These are phyloP conservation scores for Aleadryas rufinucha DNA, from an alignment of 2,113 vertebrate genomes.

Conservation along the genomic window DNA sequence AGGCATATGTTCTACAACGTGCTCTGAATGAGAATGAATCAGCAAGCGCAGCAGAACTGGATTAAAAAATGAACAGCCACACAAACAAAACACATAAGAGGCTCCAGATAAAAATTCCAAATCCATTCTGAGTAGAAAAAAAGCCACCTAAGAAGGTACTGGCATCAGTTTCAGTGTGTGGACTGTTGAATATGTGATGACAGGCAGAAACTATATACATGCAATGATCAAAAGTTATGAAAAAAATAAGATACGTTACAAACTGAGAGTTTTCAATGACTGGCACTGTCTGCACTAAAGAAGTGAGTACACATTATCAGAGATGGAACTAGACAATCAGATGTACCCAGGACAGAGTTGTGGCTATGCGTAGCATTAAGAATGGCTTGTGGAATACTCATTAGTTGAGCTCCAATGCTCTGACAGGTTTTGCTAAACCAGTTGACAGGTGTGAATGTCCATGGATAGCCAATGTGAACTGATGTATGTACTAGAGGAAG, in stretches of 20 bases:
- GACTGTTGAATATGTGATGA: background rate
- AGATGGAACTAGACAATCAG: background rate
- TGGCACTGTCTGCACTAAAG: accelerated
- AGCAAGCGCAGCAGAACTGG: background rate
- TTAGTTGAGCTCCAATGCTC: background rate
- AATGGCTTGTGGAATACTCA: background rate
- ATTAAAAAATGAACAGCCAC: background rate
- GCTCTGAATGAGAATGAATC: background rate
- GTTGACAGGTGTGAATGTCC: background rate
- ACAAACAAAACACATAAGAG: background rate
- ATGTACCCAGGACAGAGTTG: background rate
- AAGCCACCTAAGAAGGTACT: background rate
- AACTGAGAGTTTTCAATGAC: background rate
- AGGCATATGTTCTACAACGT: background rate
- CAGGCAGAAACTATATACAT: background rate
- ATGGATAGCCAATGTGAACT: accelerated
- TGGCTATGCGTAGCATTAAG: background rate
- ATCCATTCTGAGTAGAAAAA: background rate
- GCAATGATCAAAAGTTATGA: background rate
- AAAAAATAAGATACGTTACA: background rate
- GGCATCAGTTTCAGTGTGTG: background rate
- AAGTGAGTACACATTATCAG: accelerated
- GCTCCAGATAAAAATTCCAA: background rate
- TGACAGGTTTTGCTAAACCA: background rate
- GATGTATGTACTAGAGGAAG: background rate